Conservation (phyloP, 2,888 invertebrate genomes). For the Notodonta ziczac region DNA sequence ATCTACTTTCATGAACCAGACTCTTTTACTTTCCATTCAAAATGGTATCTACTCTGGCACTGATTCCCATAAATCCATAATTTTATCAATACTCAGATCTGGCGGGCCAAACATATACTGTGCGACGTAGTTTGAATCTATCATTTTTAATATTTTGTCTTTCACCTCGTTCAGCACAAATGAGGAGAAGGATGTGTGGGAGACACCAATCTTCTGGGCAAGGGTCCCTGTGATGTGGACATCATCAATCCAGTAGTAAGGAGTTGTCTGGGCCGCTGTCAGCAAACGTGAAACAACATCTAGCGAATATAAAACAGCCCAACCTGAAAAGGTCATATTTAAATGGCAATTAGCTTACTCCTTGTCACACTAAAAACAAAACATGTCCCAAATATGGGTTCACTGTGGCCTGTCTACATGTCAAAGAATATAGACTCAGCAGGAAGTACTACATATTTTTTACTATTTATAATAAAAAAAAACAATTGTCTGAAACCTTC, state of each 20-base stretch:
- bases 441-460: no score
- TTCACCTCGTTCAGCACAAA: constrained; percentile 60
- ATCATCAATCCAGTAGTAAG: constrained; percentile 94
- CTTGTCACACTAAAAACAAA: no score
- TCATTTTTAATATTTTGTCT: constrained; percentile 48
- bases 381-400: no score
- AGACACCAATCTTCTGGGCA: constrained; percentile 82
- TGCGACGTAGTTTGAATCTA: constrained; percentile 51
- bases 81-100: constrained; percentile 72
- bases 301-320: constrained; percentile 87
- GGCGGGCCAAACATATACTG: constrained; percentile 84
- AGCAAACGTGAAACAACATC: constrained; percentile 85
- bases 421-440: no score
- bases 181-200: constrained; percentile 78
- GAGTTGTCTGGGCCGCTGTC: constrained; percentile 83
- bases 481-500: no score
- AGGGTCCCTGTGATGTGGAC: constrained; percentile 90
- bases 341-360: no score
- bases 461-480: no score
- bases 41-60: constrained; percentile 45
- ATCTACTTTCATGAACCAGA: no score
- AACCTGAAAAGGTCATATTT: constrained; percentile 55
- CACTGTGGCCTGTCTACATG: no score
- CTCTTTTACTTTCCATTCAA: no score
- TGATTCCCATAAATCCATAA: constrained; percentile 79